Conservation (phyloP, 2,888 invertebrate species). For the Lochmaea crataegi region DNA sequence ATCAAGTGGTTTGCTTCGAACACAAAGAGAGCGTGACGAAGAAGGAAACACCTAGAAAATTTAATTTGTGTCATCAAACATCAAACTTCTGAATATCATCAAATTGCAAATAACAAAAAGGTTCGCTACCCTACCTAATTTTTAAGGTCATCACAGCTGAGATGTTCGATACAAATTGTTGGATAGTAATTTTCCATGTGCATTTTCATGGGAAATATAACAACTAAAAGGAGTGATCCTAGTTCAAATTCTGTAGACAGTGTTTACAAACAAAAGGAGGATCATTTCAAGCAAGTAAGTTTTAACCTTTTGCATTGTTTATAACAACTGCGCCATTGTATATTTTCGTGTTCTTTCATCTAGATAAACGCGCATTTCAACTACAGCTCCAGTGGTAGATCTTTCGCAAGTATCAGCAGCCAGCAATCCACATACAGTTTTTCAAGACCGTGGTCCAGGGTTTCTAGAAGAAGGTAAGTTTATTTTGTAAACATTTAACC, state of each 20-base stretch:
- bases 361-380: conserved; percentile 72
- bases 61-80: conserved; percentile 35
- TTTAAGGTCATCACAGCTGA: conserved; percentile 59
- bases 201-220: conserved; percentile 63
- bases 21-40: conserved; percentile 30
- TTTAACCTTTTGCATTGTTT: conserved; percentile 49
- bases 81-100: conserved; percentile 43
- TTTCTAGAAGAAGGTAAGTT: conserved; percentile 74
- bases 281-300: conserved; percentile 59
- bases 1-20: conserved; percentile 17
- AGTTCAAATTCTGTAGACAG: conserved; percentile 55
- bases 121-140: conserved; percentile 55
- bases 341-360: conserved; percentile 39
- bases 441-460: conserved; percentile 75
- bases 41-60: conserved; percentile 24
- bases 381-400: conserved; percentile 72
- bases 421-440: conserved; percentile 72
- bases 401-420: conserved; percentile 71
- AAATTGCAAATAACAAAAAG: conserved; percentile 53
- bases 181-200: conserved; percentile 41
- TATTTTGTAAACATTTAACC: conserved; percentile 17
- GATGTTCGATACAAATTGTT: conserved; percentile 51
- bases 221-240: conserved; percentile 53
- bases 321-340: conserved; percentile 60
- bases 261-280: conserved; percentile 56